Base-by-base conservation (phyloP, 1,140 invertebrate genomes). In the Caenorhabditis latens region DNA sequence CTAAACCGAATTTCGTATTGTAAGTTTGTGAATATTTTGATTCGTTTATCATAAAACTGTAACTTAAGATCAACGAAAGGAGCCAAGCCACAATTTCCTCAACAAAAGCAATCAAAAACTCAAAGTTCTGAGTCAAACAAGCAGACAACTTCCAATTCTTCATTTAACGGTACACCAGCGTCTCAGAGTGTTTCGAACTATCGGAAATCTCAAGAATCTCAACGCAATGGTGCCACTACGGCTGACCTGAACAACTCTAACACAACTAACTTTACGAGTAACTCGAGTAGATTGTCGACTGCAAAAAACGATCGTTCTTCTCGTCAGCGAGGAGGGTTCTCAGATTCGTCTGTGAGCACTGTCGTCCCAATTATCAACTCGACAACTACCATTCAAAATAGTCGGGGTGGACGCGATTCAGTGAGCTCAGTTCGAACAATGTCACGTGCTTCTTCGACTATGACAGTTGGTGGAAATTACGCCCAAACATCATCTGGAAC, bases 361-460 rank as follows among this genome's bases (percentile, higher is more conserved):
- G 46, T 79, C 19, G n/a, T 79, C 8, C 71, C 71, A n/a, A 50
- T n/a, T 46, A 71, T 3, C 14, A 46, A n/a, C 24, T 53, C 71
- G 53, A 50, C n/a, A 8, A 79, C 46, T 0, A 14, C 71, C 0
- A 32, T 71, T 19, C 4, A 43, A 19, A 48, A 14, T 3, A n/a
- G 24, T 13, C 71, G 46, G 8, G 71, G 53, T 79, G 71, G 71
- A 9, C 71, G 71, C 3, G 71, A 79, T 79, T 79, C 71, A 4
- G 71, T 79, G 4, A 50, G 46, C n/a, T 79, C 71, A n/a, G n/a
- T 79, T 8, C 43, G 71, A 4, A 79, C 71, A 9, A 50, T 79
- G 0, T 79, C 71, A 7, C 71, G 71, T 24, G 71, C 71, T 19
- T 79, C 46, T 50, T 79, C 71, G 4, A 79, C 46, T 6, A 32